These are phyloP conservation scores for Paedocypris sp. DNA, from an alignment of 2,113 vertebrate species.

Conservation along the genomic window DNA sequence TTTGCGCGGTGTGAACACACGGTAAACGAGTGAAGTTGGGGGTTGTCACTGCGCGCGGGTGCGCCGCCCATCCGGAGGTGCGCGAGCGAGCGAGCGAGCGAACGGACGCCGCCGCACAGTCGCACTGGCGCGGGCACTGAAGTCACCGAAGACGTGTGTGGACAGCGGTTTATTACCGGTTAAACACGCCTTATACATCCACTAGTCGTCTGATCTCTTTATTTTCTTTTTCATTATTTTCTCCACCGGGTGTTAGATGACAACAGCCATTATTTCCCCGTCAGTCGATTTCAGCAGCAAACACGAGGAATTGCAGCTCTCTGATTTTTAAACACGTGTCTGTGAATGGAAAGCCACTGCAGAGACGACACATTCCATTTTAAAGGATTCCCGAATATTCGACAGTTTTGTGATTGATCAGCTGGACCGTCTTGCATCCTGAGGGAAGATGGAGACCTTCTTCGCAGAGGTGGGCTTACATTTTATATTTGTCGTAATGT, in stretches of 20 bases:
- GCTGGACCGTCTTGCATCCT: slow-evolving; percentile 17
- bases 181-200: neutral
- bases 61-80: slow-evolving; percentile 30
- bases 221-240: too few relatives aligned
- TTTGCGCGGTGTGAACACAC: neutral
- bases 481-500: neutral
- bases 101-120: slow-evolving; percentile 20
- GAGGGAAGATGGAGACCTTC: slow-evolving; percentile 60
- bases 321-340: slow-evolving; percentile 1
- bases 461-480: slow-evolving; percentile 58
- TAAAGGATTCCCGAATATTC: neutral
- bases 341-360: slow-evolving; percentile 54
- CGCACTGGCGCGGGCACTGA: slow-evolving; percentile 19
- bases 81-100: too few relatives aligned
- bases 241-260: neutral
- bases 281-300: neutral
- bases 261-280: neutral
- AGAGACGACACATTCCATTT: slow-evolving; percentile 22
- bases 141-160: neutral
- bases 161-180: neutral
- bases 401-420: slow-evolving; percentile 18
- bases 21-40: neutral
- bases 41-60: slow-evolving; percentile 15
- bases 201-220: neutral
- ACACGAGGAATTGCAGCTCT: slow-evolving; percentile 2